Conservation (phyloP, 1,140 invertebrate genomes). For the Panonychus citri region DNA sequence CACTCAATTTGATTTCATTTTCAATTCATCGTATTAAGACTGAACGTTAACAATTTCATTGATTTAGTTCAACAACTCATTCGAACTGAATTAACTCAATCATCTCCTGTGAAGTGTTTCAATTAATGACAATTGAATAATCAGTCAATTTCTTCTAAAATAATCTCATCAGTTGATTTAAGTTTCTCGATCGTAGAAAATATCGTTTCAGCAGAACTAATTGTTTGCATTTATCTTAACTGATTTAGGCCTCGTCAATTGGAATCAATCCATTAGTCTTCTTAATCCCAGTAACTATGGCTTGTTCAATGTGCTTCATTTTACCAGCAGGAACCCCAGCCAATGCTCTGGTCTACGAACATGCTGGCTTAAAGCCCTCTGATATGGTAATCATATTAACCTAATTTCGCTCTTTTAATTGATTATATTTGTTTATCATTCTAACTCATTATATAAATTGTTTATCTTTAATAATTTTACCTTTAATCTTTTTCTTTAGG, state of each 20-base stretch:
- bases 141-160: no score
- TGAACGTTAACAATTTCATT: no score
- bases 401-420: not conserved
- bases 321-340: constrained; percentile 31
- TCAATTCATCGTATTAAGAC: not conserved
- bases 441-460: no score
- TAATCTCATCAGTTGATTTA: no score
- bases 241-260: not conserved
- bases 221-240: not conserved
- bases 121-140: no score
- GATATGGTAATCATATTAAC: constrained; percentile 21
- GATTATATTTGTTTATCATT: no score
- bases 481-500: constrained; percentile 18
- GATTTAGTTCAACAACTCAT: no score
- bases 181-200: no score
- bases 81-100: no score
- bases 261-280: constrained; percentile 27
- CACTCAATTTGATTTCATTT: not conserved
- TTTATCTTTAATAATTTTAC: no score
- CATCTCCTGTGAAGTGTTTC: no score
- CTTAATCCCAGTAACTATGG: constrained; percentile 26
- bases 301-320: constrained; percentile 31
- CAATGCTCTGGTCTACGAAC: constrained; percentile 30
- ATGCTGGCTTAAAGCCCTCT: constrained; percentile 20
- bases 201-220: no score